Conservation (phyloP, 2,797 vertebrate genomes). For the Haliaeetus albicilla region DNA sequence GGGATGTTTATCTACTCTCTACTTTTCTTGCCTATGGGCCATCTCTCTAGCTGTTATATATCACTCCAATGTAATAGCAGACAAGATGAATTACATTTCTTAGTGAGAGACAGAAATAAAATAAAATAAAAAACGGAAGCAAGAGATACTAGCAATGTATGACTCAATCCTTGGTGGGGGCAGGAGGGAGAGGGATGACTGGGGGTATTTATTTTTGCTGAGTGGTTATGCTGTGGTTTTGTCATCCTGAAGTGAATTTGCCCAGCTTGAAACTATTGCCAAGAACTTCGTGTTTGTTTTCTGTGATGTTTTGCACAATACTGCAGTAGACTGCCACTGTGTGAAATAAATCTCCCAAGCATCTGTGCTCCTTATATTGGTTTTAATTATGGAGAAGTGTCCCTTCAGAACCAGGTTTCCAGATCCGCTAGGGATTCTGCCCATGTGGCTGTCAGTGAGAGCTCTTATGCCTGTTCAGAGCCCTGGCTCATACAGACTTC, state of each 20-base stretch:
- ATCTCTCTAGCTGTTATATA: not conserved
- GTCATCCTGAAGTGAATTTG: constrained; percentile 52
- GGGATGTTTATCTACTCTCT: not conserved
- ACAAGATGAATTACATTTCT: constrained; percentile 29
- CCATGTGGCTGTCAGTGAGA: not conserved
- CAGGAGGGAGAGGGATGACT: not conserved
- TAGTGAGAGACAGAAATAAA: constrained; percentile 31
- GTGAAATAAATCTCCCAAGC: constrained; percentile 24
- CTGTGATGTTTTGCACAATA: constrained; percentile 28
- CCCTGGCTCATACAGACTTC: not conserved
- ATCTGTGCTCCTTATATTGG: not conserved
- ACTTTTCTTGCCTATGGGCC: not conserved
- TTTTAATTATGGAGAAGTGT: not conserved
- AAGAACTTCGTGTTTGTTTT: constrained; percentile 40
- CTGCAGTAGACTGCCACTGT: constrained; percentile 34
- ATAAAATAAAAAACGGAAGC: not conserved
- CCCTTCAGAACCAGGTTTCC: not conserved
- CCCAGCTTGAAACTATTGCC: constrained; percentile 38
- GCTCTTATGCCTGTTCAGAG: not conserved
- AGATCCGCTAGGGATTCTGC: not conserved
- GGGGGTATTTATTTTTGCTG: constrained; percentile 38
- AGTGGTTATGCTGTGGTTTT: constrained; percentile 52
- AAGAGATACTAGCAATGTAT: not conserved
- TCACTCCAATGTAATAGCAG: not conserved
- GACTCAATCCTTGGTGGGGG: not conserved